Percentiles rank a stretch among this genome's conserved stretches.
Evolutionary conservation across 1,140 invertebrate species (phyloP).

Genomic region (Bombus pascuorum): DNA sequence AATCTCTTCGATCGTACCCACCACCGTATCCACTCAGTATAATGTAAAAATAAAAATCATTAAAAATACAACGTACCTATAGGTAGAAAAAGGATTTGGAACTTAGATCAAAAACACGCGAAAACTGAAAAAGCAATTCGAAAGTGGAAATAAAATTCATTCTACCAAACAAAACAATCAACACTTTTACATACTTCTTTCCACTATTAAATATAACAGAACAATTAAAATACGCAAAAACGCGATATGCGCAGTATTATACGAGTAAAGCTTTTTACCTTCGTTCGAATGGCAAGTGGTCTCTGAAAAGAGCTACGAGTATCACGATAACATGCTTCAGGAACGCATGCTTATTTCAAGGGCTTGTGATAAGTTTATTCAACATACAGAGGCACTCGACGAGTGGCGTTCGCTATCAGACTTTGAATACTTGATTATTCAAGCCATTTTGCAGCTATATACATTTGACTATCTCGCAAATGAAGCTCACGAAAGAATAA

Average conservation of each 20-base stretch:
- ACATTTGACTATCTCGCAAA: conserved; percentile 59
- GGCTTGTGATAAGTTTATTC: conserved; percentile 20
- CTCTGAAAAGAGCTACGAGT: conserved; percentile 8
- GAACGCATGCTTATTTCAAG: conserved; percentile 34
- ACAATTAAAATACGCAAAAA: not conserved
- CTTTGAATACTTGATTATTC: conserved; percentile 75
- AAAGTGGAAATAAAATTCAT: not conserved
- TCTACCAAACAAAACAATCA: not conserved
- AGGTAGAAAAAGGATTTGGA: no score
- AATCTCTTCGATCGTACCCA: no score
- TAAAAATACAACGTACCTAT: no score
- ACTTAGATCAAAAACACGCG: no score
- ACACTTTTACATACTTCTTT: not conserved
- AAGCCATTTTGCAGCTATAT: conserved; percentile 54
- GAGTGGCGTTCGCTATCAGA: conserved; percentile 71
- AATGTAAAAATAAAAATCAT: no score
- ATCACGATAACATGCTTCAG: not conserved
- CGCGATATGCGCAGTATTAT: not conserved
- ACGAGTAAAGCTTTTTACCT: conserved; percentile 4
- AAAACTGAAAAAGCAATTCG: no score
- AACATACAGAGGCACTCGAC: conserved; percentile 45
- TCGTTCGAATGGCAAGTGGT: conserved; percentile 11
- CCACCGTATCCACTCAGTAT: no score
- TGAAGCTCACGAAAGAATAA: conserved; percentile 31
- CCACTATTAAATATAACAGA: not conserved